Percentiles rank a stretch among this genome's conserved stretches.
Evolutionary conservation across 1,140 invertebrate species (phyloP).

Genomic region (Leucophenga varia): DNA sequence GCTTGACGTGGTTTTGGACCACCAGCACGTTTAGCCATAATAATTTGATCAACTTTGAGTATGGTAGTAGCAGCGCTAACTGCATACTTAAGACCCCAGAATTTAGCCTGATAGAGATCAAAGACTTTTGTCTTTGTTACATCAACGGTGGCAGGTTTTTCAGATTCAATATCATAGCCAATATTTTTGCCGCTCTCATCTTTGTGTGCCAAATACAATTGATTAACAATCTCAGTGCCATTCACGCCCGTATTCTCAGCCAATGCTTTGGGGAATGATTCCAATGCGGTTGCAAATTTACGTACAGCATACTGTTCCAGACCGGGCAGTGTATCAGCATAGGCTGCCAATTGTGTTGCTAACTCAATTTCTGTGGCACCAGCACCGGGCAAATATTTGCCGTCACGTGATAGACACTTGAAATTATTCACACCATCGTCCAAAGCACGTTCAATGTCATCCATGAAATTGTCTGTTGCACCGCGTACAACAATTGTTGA

Average conservation of each 20-base stretch:
- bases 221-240: constrained; percentile 84
- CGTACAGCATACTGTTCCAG: constrained; percentile 96
- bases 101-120: constrained; percentile 86
- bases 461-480: constrained; percentile 97
- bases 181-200: constrained; percentile 73
- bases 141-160: constrained; percentile 70
- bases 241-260: constrained; percentile 93
- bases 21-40: constrained; percentile 96
- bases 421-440: constrained; percentile 99
- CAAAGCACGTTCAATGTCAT: constrained; percentile 96
- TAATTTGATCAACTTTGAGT: constrained; percentile 97
- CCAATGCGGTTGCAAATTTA: constrained; percentile 90
- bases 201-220: constrained; percentile 89
- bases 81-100: constrained; percentile 95
- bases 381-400: constrained; percentile 85
- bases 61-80: constrained; percentile 90
- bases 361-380: constrained; percentile 95
- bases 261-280: constrained; percentile 87
- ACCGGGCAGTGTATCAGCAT: constrained; percentile 88
- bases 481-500: constrained; percentile 94
- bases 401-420: constrained; percentile 77
- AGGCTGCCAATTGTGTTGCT: constrained; percentile 79
- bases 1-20: constrained; percentile 77
- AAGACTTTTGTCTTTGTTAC: constrained; percentile 73
- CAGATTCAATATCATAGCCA: constrained; percentile 87